Evolutionary conservation across 2,113 vertebrate species (phyloP).

Genomic region (Aegithalos caudatus): DNA sequence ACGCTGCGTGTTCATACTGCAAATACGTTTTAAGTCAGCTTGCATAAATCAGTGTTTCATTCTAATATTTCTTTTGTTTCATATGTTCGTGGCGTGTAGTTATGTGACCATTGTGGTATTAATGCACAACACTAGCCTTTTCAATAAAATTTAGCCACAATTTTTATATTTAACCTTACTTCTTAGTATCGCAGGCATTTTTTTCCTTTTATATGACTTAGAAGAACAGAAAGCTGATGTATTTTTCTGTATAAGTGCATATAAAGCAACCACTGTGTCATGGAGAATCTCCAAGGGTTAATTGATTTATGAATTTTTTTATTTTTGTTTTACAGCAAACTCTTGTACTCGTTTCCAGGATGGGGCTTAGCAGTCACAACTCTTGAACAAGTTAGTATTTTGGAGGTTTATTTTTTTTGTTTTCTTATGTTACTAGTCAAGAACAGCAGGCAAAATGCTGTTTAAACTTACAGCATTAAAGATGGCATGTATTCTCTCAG

Average conservation of each 20-base stretch:
- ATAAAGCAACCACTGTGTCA: background rate
- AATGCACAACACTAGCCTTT: background rate
- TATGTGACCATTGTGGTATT: background rate
- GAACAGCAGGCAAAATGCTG: background rate
- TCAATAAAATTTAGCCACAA: background rate
- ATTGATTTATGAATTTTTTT: background rate
- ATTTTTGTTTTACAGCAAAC: slow-evolving; percentile 78
- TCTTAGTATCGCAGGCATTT: background rate
- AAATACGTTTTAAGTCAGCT: background rate
- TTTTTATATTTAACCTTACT: background rate
- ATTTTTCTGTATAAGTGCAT: background rate
- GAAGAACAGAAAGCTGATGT: background rate
- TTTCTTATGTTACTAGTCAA: background rate
- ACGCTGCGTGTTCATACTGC: background rate
- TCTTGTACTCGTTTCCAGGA: slow-evolving; percentile 87
- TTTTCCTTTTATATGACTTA: background rate
- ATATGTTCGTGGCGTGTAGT: background rate
- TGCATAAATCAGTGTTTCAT: background rate
- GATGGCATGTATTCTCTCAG: background rate
- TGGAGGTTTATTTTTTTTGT: background rate
- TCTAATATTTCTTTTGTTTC: background rate
- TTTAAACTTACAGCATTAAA: background rate
- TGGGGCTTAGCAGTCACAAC: slow-evolving; percentile 85
- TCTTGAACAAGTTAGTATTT: slow-evolving; percentile 81
- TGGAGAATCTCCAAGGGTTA: background rate